A percentile compares a stretch with the other conserved stretches of the same genome.
phyloP scores from a whole-genome alignment of 2,113 vertebrate species.

The Corythornis madagascariensis region DNA sequence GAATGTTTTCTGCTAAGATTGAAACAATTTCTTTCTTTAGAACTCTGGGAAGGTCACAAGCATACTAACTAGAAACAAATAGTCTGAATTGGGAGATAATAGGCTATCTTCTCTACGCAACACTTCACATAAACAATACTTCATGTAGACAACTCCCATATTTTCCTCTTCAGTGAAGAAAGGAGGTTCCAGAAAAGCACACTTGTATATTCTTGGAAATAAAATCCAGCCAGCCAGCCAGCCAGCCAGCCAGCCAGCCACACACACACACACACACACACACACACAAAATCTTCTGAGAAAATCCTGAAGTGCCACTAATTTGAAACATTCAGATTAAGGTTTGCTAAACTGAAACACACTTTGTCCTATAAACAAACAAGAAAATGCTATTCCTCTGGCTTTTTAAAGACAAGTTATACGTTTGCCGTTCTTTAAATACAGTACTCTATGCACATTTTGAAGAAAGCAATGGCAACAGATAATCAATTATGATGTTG shows the following conservation, averaged over 20 bases:
- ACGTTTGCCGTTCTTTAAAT: not conserved
- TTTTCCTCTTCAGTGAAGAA: not conserved
- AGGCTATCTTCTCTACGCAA: not conserved
- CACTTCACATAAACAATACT: not conserved
- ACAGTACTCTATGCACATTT: not conserved
- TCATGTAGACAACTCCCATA: not conserved
- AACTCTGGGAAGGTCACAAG: not conserved
- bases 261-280: not conserved
- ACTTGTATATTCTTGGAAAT: not conserved
- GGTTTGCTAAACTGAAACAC: not conserved
- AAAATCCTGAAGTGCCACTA: not conserved
- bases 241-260: not conserved
- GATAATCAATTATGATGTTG: not conserved
- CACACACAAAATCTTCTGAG: too few relatives aligned
- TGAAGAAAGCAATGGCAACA: not conserved
- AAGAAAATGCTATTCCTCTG: not conserved
- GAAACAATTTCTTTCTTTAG: not conserved
- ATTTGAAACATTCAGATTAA: not conserved
- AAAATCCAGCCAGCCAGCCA: not conserved
- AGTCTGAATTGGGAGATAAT: not conserved
- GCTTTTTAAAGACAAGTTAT: not conserved
- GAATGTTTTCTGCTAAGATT: not conserved
- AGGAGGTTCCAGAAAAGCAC: not conserved
- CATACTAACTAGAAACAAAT: not conserved
- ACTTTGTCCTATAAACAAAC: not conserved